Evolutionary conservation across 2,888 invertebrate species (phyloP).

Genomic region (Brachynemurus nebulosus): DNA sequence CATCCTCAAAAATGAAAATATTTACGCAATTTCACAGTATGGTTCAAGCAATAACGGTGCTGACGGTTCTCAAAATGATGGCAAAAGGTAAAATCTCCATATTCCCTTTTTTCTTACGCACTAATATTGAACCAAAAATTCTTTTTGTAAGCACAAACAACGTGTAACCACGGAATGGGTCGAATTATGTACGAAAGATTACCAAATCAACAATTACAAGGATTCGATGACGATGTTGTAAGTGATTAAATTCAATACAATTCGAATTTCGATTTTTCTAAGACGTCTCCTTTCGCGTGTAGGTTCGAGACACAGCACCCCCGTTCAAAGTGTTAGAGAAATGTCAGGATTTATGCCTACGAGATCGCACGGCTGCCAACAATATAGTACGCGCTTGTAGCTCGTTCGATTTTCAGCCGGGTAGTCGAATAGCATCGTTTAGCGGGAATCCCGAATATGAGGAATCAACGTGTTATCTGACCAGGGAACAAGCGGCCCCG

Average conservation of each 20-base stretch:
- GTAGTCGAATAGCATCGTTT: conserved; percentile 69
- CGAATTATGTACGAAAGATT: conserved; percentile 77
- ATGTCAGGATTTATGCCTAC: conserved; percentile 72
- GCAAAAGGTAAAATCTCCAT: conserved; percentile 50
- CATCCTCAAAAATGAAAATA: conserved; percentile 42
- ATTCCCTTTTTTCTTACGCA: neutral
- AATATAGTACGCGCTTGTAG: conserved; percentile 74
- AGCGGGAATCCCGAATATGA: conserved; percentile 73
- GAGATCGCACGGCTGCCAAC: conserved; percentile 62
- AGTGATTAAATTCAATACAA: too few relatives aligned
- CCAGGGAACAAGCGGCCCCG: conserved; percentile 71
- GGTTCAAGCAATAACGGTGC: conserved; percentile 75
- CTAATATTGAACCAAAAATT: neutral
- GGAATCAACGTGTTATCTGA: conserved; percentile 76
- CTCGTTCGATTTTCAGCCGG: conserved; percentile 84
- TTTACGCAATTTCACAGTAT: conserved; percentile 44
- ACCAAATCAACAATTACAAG: conserved; percentile 79
- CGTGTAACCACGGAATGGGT: conserved; percentile 81
- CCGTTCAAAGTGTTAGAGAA: conserved; percentile 80
- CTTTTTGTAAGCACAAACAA: conserved; percentile 59
- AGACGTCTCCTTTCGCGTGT: too few relatives aligned
- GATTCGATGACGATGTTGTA: conserved; percentile 79
- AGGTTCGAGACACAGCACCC: conserved; percentile 68
- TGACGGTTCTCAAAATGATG: conserved; percentile 68
- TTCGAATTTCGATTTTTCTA: too few relatives aligned